Conservation (phyloP, 2,113 vertebrate genomes). For the Drymodes brunneopygia region DNA sequence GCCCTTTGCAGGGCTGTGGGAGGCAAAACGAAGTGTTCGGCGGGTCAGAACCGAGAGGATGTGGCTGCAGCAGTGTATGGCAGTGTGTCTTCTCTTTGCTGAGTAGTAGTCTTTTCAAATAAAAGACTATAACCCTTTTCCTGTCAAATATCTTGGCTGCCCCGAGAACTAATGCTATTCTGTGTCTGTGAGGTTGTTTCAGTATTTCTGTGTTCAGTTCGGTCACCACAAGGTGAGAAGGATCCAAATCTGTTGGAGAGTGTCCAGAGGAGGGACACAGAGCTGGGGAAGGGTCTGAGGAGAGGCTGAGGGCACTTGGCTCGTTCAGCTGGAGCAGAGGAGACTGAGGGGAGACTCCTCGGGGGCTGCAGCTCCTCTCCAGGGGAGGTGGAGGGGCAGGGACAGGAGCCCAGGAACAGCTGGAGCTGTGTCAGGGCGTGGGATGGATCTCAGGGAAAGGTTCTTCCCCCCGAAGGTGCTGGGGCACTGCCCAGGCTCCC, state of each 20-base stretch:
- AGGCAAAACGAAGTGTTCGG: too few relatives aligned
- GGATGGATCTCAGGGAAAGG: background rate
- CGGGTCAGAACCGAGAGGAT: background rate
- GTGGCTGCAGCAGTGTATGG: fast-evolving
- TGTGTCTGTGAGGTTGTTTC: background rate
- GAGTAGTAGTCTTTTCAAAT: too few relatives aligned
- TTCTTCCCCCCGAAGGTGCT: background rate
- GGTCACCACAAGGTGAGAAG: background rate
- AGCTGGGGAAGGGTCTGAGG: background rate
- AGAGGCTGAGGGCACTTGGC: background rate
- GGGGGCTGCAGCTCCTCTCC: background rate
- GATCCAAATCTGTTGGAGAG: background rate
- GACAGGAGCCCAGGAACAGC: background rate
- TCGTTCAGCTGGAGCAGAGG: background rate
- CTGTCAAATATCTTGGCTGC: fast-evolving
- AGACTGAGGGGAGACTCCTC: background rate
- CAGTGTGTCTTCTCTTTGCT: fast-evolving
- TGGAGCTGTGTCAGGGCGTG: background rate
- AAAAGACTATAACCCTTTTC: fast-evolving
- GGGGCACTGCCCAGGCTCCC: background rate
- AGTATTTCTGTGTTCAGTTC: background rate
- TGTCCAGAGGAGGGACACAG: background rate
- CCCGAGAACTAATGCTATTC: too few relatives aligned
- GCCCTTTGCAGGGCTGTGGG: background rate
- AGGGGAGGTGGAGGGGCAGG: background rate